phyloP scores from a whole-genome alignment of 2,797 vertebrate species.

The Jordanella pulchra region DNA sequence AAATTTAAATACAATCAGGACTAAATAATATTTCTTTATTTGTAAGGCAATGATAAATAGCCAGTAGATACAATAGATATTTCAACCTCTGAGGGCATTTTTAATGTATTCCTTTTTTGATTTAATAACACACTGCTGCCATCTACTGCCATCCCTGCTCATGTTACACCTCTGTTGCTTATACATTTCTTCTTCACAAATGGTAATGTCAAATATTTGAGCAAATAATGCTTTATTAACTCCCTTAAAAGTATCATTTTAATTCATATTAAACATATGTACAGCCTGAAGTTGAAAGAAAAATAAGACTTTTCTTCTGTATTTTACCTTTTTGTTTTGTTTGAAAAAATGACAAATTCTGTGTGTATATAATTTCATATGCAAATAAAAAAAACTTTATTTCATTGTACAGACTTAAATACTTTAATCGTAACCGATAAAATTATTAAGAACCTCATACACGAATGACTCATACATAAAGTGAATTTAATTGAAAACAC shows the following conservation, averaged over 20 bases:
- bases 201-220: not conserved
- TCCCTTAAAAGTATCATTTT: not conserved
- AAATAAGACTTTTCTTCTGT: not conserved
- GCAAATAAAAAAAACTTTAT: not conserved
- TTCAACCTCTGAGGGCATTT: not conserved
- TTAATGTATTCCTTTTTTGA: not conserved
- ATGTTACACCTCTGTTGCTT: not conserved
- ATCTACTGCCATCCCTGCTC: conserved; percentile 38
- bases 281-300: not conserved
- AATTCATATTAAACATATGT: not conserved
- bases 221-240: not conserved
- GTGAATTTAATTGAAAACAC: no score
- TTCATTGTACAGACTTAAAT: not conserved
- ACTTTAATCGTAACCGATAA: not conserved
- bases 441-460: not conserved
- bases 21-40: not conserved
- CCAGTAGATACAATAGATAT: not conserved
- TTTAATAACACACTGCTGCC: conserved; percentile 38
- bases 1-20: not conserved
- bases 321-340: not conserved
- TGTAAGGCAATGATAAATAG: not conserved
- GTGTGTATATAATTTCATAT: not conserved
- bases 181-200: not conserved
- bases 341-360: not conserved
- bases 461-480: no score